A percentile compares a stretch with the other conserved stretches of the same genome.
Conservation (phyloP, 1,140 invertebrate genomes). For the Plodia interpunctella region DNA sequence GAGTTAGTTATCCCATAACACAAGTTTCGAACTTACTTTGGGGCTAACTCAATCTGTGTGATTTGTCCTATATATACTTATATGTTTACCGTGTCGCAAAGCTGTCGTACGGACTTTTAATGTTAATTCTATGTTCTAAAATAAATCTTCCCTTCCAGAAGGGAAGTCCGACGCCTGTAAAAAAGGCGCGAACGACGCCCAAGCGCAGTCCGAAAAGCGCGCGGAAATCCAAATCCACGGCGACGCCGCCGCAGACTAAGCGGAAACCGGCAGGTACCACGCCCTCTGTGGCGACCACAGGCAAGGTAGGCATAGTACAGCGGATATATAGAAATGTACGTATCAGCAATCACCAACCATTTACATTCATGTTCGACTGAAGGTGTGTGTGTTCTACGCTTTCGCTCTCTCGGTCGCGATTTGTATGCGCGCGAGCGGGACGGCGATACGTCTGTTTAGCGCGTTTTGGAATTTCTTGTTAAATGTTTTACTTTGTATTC, state of each 20-base stretch:
- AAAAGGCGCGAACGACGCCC: conserved; percentile 54
- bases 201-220: conserved; percentile 54
- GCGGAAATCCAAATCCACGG: conserved; percentile 35
- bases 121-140: too few species aligned
- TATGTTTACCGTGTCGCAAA: too few species aligned
- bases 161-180: conserved; percentile 47
- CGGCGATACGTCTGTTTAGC: conserved; percentile 23
- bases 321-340: conserved; percentile 78
- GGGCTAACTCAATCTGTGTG: too few species aligned
- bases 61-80: too few species aligned
- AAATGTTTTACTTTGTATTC: background rate
- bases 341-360: conserved; percentile 64
- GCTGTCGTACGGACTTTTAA: too few species aligned
- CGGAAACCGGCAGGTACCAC: conserved; percentile 57
- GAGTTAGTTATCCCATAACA: too few species aligned
- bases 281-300: conserved; percentile 60
- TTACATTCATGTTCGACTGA: conserved; percentile 48
- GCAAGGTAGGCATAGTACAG: conserved; percentile 78
- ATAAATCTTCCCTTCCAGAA: conserved; percentile 29
- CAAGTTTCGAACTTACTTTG: too few species aligned
- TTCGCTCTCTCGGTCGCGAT: conserved; percentile 25
- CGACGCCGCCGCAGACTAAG: conserved; percentile 41
- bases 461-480: background rate
- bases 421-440: conserved; percentile 18
- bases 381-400: conserved; percentile 25